Base-by-base conservation (phyloP, 2,113 vertebrate species). In the Dasyprocta punctata region DNA sequence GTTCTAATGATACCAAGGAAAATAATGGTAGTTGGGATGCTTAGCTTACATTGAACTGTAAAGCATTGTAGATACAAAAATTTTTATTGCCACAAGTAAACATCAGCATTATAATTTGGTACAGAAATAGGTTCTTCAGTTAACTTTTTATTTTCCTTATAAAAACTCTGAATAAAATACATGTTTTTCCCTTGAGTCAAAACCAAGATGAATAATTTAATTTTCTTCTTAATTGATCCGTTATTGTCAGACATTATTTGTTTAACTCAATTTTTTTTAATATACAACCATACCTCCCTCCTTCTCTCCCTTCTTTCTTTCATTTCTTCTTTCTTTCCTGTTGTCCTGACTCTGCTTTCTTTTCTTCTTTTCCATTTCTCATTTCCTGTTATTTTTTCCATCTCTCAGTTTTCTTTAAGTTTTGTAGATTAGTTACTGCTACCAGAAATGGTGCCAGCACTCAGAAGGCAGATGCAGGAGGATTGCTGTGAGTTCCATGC, bases 331-430 rank as follows among this genome's bases (percentile, higher is more conserved):
- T 75, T 44, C 73, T 26, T n/a, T 5, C 24, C 14, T 5, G 44
- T 11, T 47, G n/a, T 47, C 1, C 28, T 5, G 20, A 4, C 24
- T 54, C 12, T 11, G 0, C 24, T 11, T 10, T n/a, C 24, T 11
- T 33, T 22, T 1, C 28, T 38, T 60, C 1, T 20, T 44, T n/a
- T 17, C 7, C 5, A 36, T 36, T 41, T 17, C 12, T 36, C 33
- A 24, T 30, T 26, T 36, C 6, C 26, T 41, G 69, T n/a, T 67
- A 41, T 5, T 73, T 24, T 17, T 47, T 6, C 11, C 14, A 4
- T 30, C 33, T 81, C 24, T 67, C 1, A 28, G 36, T 52, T 58
- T n/a, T 19, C 36, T 94, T 61, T 26, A 19, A 1, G 26, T 67
- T 52, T 71, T 84, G 38, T 88, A 9, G 26, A 28, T 16, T 33